Evolutionary conservation across 1,140 invertebrate species (phyloP), one percentile per base, ranked within the genome.

Genomic region (Polyergus mexicanus): DNA sequence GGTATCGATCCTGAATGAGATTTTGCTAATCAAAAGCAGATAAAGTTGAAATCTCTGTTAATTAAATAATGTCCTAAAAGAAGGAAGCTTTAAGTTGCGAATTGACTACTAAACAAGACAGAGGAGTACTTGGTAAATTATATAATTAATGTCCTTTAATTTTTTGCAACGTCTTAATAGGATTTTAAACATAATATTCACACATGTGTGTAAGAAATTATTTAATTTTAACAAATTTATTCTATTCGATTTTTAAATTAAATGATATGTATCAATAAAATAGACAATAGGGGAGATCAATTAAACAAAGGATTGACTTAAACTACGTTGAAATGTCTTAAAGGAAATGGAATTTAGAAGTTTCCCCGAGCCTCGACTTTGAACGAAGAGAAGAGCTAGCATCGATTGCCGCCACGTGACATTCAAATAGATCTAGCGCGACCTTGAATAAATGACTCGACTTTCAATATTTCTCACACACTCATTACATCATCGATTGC

Each of bases 391-490:
- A 58, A 41, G 58, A 81, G 22, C 63, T 19, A 38, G 47, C 65
- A 41, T 32, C 22, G 60, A 44, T 35, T 44, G n/a, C 41, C 22
- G 28, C 54, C 78, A 83, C 78, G 68, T 74, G 78, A 83, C 78
- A 72, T 60, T 16, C 28, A 28, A 32, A 35, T 74, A 62, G 44
- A 83, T 58, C 54, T 60, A 38, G 25, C 78, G 38, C 32, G 51
- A 38, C 78, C 68, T 83, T 74, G 68, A 83, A 80, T 32, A 44
- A 47, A n/a, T 56, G 66, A 2, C 19, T 41, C 54, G 38, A 47
- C 28, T 83, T 25, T 47, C 54, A 60, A 74, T 41, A 54, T 38
- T 44, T 38, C n/a, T 72, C 13, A 13, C 51, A 58, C 22, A 51
- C 54, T 56, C 47, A 62, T 25, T 16, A 22, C 32, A 38, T n/a